Evolutionary conservation across 2,797 vertebrate species (phyloP).

Genomic region (Sparus aurata): DNA sequence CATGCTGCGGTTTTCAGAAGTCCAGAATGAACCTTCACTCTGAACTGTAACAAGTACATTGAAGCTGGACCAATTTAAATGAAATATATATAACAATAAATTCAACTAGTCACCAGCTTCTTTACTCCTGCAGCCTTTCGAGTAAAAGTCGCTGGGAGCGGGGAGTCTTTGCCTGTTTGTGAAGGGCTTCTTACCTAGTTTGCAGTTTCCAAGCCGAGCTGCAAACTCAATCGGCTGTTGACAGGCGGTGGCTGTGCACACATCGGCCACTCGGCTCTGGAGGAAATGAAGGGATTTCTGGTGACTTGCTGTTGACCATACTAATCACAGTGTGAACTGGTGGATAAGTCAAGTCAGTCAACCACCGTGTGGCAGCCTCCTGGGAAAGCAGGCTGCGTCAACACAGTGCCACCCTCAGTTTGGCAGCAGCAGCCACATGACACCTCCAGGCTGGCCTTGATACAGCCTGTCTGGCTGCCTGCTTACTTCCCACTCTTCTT

Average conservation of each 20-base stretch:
- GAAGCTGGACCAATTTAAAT: background rate
- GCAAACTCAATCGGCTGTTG: constrained; percentile 34
- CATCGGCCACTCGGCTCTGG: constrained; percentile 34
- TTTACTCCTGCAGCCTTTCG: background rate
- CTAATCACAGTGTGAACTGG: constrained; percentile 57
- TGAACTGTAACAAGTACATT: background rate
- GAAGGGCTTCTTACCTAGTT: constrained; percentile 21
- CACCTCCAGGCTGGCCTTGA: constrained; percentile 59
- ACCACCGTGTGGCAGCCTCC: constrained; percentile 52
- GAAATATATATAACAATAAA: background rate
- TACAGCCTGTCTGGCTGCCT: constrained; percentile 56
- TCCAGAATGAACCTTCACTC: background rate
- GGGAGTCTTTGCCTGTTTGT: background rate
- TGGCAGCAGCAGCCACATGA: constrained; percentile 65
- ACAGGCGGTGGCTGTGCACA: constrained; percentile 32
- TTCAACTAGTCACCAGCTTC: background rate
- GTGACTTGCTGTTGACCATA: constrained; percentile 51
- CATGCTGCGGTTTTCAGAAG: background rate
- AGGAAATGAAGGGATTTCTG: constrained; percentile 46
- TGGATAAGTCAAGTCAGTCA: constrained; percentile 52
- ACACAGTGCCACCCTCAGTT: constrained; percentile 74
- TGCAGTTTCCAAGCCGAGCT: constrained; percentile 24
- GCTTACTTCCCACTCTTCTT: constrained; percentile 55
- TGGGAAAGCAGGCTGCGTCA: constrained; percentile 54
- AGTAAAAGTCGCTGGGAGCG: background rate